Conservation (phyloP, 2,888 invertebrate genomes). For the Spilosoma lubricipeda region DNA sequence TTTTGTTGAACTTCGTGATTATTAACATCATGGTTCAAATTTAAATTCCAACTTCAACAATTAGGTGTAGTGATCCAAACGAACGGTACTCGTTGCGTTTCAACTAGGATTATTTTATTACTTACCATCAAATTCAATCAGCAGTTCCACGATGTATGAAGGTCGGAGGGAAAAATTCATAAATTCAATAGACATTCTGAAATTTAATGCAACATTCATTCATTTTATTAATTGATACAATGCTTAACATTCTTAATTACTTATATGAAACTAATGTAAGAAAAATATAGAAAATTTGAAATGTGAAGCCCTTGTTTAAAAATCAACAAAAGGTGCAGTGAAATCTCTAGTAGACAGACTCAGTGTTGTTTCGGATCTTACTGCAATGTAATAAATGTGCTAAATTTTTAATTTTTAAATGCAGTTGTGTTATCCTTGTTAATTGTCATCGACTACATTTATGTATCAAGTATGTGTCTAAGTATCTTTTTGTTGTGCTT, state of each 20-base stretch:
- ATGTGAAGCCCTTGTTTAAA: not conserved
- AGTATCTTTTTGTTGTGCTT: constrained; percentile 62
- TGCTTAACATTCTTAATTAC: not conserved
- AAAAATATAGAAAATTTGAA: no score
- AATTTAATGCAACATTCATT: not conserved
- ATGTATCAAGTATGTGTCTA: not conserved
- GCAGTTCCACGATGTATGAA: no score
- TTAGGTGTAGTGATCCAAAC: not conserved
- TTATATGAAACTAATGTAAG: no score
- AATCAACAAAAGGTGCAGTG: not conserved
- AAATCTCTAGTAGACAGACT: not conserved
- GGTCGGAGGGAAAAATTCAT: no score
- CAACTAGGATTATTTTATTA: no score
- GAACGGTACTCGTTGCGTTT: not conserved
- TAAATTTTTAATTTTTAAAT: not conserved
- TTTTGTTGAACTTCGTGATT: no score
- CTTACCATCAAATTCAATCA: no score
- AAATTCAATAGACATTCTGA: no score
- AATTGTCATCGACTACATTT: not conserved
- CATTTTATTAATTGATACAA: not conserved
- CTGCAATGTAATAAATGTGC: no score
- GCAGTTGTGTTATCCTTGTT: not conserved
- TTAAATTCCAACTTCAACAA: not conserved
- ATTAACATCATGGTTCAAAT: not conserved
- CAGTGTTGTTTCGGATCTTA: no score